Evolutionary conservation across 2,797 vertebrate genomes (phyloP).

Genomic region (Anguilla pacifica): DNA sequence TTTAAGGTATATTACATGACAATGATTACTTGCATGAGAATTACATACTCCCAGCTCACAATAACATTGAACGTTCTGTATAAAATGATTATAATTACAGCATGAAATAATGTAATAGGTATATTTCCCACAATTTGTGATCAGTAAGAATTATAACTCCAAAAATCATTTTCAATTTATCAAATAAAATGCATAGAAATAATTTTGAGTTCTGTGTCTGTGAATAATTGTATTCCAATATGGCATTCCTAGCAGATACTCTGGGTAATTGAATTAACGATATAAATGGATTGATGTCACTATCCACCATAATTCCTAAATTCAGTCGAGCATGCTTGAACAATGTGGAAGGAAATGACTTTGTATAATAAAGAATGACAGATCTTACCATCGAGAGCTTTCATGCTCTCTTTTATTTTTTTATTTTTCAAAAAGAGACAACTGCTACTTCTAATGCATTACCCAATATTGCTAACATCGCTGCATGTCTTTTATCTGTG

Average conservation of each 20-base stretch:
- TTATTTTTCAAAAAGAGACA: background rate
- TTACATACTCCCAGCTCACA: slow-evolving; percentile 43
- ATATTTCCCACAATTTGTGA: slow-evolving; percentile 3
- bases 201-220: background rate
- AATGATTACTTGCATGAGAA: background rate
- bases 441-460: background rate
- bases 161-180: background rate
- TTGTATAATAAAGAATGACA: slow-evolving; percentile 43
- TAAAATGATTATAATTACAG: background rate
- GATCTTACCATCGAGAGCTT: slow-evolving; percentile 32
- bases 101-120: slow-evolving; percentile 56
- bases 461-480: slow-evolving; percentile 11
- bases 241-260: background rate
- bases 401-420: slow-evolving; percentile 6
- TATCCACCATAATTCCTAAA: slow-evolving; percentile 61
- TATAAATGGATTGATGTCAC: slow-evolving; percentile 19
- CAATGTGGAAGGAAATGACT: slow-evolving; percentile 26
- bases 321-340: slow-evolving; percentile 62
- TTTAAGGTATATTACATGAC: background rate
- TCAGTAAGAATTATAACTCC: background rate
- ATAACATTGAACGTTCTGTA: slow-evolving; percentile 47
- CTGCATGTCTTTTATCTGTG: background rate
- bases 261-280: slow-evolving; percentile 30
- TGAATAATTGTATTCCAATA: slow-evolving; percentile 19
- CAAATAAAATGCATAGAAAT: slow-evolving; percentile 7